Evolutionary conservation across 2,888 invertebrate species (phyloP), one percentile per base, ranked within the genome.

Genomic region (Eupeodes luniger): DNA sequence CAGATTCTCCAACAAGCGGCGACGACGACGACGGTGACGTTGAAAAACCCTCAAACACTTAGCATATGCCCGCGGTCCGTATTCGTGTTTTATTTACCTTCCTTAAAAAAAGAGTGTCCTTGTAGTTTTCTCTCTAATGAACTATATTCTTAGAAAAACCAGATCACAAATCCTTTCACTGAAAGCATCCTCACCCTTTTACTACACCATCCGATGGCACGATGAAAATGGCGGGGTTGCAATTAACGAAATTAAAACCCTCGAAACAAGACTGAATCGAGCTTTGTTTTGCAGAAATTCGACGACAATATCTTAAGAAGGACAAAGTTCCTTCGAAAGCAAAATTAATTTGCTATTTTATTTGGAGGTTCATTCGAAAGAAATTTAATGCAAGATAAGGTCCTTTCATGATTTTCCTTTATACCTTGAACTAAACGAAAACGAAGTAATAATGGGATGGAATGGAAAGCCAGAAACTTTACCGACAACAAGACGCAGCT

Each of bases 281-380:
- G 69, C 74, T 59, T 49, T 75, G 83, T 59, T 61, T 74, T 34
- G 16, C 36, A 62, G 62, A 59, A 61, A 74, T 74, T 40, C 74
- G 61, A 47, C 67, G 67, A 61, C 72, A 69, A 80, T 62, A 69
- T 79, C 44, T 49, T 19, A 51, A 62, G 44, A 57, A 86, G 40
- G 84, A 83, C 87, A 84, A 87, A 87, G 72, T 87, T 87, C 79
- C n/a, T 44, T 4, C 47, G 59, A 66, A 62, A 74, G 66, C 72
- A 80, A 86, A 86, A 86, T 86, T 86, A 82, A 84, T 87, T 87
- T 87, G 72, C 80, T 77, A 83, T 83, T 87, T 80, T 84, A 83
- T 76, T 87, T 55, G 66, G 47, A 66, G 79, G 66, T 87, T 83
- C 83, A 87, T 81, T 77, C 74, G 84, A 67, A 67, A 77, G 84